Evolutionary conservation across 37 sponge, comb jelly and placozoan genomes (phyloP).

Genomic region (Haliclona indistincta): DNA sequence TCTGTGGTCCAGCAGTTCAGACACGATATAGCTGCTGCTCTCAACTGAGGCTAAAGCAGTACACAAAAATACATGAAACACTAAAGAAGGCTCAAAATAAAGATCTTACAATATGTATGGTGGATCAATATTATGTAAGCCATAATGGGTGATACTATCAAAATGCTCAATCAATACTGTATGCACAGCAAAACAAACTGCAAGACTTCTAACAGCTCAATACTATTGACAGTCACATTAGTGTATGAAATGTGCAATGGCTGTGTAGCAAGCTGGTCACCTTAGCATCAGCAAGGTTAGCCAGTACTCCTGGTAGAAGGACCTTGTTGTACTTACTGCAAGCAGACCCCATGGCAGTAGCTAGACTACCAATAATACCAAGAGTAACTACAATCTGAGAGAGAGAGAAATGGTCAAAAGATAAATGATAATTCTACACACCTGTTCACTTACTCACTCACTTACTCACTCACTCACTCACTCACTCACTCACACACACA

Average conservation of each 20-base stretch:
- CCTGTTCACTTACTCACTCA: no score
- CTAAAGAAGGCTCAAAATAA: background rate
- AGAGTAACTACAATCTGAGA: slow-evolving; percentile 68
- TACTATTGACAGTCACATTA: no score
- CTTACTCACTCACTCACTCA: no score
- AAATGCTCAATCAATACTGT: no score
- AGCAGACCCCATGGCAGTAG: slow-evolving; percentile 76
- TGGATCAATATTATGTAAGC: background rate
- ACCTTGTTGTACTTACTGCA: slow-evolving; percentile 38
- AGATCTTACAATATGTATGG: background rate
- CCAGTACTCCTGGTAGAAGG: slow-evolving; percentile 50
- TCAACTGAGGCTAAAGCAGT: slow-evolving; percentile 72
- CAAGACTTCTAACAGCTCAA: no score
- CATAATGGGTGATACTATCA: no score
- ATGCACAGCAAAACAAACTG: no score
- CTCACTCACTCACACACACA: no score
- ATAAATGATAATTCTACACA: no score
- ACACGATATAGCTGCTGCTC: slow-evolving; percentile 57
- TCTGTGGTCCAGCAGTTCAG: slow-evolving; percentile 72
- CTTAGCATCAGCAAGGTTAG: slow-evolving; percentile 65
- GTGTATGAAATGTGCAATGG: no score
- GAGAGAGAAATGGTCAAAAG: background rate
- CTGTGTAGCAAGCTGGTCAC: no score
- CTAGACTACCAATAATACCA: slow-evolving; percentile 60
- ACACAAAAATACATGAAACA: no score